Percentiles rank a stretch among this genome's conserved stretches.
Conservation (phyloP, 2,888 invertebrate species). For the Selenia dentaria region DNA sequence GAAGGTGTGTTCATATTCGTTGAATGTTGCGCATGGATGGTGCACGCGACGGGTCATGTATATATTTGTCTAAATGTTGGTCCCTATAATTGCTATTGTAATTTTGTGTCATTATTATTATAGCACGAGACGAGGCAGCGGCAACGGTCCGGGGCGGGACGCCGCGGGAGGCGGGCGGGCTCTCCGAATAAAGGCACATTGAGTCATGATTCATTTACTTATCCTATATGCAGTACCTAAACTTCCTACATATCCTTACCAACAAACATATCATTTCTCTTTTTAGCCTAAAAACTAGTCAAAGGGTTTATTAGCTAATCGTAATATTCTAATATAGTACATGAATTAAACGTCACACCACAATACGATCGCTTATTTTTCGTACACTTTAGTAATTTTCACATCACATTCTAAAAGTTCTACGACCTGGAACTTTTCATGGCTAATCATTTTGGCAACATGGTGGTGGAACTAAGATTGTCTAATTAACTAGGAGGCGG, state of each 20-base stretch:
- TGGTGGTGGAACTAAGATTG: constrained; percentile 80
- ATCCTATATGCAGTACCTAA: constrained; percentile 70
- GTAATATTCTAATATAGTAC: constrained; percentile 56
- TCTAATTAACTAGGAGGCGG: constrained; percentile 76
- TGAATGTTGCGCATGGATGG: constrained; percentile 60
- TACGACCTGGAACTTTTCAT: constrained; percentile 66
- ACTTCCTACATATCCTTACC: constrained; percentile 52
- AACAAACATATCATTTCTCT: constrained; percentile 57
- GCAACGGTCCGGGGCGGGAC: constrained; percentile 53
- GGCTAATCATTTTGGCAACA: constrained; percentile 81
- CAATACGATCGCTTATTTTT: constrained; percentile 64
- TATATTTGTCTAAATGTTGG: constrained; percentile 84
- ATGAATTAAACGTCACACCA: constrained; percentile 78
- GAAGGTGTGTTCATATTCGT: constrained; percentile 51
- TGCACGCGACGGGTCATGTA: constrained; percentile 66
- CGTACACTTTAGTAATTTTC: constrained; percentile 70
- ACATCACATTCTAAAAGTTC: constrained; percentile 75
- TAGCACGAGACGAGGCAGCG: constrained; percentile 43
- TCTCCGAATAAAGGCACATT: constrained; percentile 83
- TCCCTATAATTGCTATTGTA: constrained; percentile 83
- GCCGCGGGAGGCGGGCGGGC: constrained; percentile 73
- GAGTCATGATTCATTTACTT: constrained; percentile 75
- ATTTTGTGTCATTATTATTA: constrained; percentile 49
- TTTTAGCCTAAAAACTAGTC: constrained; percentile 74
- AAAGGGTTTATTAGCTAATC: constrained; percentile 64